Percentiles rank a stretch among this genome's conserved stretches.
phyloP scores from a whole-genome alignment of 2,797 vertebrate genomes.

The Borostomias antarcticus region DNA sequence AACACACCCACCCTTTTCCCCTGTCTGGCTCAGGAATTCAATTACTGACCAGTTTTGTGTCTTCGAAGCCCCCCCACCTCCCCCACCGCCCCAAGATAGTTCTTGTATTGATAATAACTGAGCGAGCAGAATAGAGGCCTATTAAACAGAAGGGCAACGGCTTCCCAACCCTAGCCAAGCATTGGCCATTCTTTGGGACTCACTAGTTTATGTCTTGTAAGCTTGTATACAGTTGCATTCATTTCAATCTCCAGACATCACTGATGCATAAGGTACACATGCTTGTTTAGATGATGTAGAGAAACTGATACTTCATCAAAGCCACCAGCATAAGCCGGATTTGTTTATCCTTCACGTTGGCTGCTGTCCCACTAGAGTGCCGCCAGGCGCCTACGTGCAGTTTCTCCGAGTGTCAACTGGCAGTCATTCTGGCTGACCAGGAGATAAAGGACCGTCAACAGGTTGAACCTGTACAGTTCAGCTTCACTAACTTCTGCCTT shows the following conservation, averaged over 20 bases:
- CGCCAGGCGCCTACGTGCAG: conserved; percentile 61
- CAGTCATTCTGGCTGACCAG: conserved; percentile 30
- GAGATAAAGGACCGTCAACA: conserved; percentile 53
- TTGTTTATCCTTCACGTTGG: conserved; percentile 50
- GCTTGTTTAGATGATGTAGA: conserved; percentile 61
- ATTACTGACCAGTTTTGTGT: too few relatives aligned
- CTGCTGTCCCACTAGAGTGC: conserved; percentile 41
- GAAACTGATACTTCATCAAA: conserved; percentile 64
- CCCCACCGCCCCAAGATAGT: too few relatives aligned
- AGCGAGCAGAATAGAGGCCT: too few relatives aligned
- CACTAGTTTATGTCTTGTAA: conserved; percentile 54
- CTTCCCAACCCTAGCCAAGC: too few relatives aligned
- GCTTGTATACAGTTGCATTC: conserved; percentile 58
- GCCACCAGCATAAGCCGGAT: conserved; percentile 60
- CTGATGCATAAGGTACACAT: conserved; percentile 43
- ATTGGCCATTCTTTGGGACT: background rate
- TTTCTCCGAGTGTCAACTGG: conserved; percentile 41
- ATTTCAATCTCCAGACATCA: conserved; percentile 66
- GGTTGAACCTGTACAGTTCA: conserved; percentile 60
- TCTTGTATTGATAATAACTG: too few relatives aligned
- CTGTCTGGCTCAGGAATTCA: conserved; percentile 1
- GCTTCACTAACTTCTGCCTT: conserved; percentile 52
- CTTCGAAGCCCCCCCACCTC: too few relatives aligned
- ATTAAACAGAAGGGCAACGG: too few relatives aligned
- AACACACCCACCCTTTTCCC: background rate